phyloP scores from a whole-genome alignment of 2,797 vertebrate genomes.

The Lacerta agilis region DNA sequence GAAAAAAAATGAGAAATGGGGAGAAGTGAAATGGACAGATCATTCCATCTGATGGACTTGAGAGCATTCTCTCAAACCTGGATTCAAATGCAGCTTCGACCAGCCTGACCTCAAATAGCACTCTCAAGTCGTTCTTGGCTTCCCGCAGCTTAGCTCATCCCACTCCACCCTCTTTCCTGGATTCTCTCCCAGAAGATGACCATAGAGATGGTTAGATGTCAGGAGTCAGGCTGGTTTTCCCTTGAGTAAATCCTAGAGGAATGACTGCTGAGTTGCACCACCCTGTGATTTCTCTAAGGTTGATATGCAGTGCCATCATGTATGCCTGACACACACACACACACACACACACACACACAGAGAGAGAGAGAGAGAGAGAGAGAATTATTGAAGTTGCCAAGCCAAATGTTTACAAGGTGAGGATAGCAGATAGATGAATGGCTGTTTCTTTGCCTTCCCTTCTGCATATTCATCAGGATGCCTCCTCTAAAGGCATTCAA shows the following conservation, averaged over 20 bases:
- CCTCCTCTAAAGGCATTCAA: not conserved
- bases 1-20: no score
- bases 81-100: not conserved
- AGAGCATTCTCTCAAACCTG: not conserved
- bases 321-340: no score
- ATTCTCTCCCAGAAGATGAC: not conserved
- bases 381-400: not conserved
- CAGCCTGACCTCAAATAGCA: not conserved
- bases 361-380: not conserved
- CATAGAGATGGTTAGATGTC: not conserved
- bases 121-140: not conserved
- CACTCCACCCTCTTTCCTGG: conserved; percentile 3
- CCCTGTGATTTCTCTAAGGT: not conserved
- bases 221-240: not conserved
- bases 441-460: not conserved
- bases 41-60: not conserved
- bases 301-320: not conserved
- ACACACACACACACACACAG: no score
- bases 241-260: not conserved
- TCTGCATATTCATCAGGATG: not conserved
- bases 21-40: no score
- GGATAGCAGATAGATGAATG: not conserved
- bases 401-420: not conserved
- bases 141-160: not conserved
- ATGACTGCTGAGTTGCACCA: not conserved